A percentile compares a stretch with the other conserved stretches of the same genome.
phyloP scores from a whole-genome alignment of 2,888 invertebrate genomes.

The Rugalucina vietnamica region DNA sequence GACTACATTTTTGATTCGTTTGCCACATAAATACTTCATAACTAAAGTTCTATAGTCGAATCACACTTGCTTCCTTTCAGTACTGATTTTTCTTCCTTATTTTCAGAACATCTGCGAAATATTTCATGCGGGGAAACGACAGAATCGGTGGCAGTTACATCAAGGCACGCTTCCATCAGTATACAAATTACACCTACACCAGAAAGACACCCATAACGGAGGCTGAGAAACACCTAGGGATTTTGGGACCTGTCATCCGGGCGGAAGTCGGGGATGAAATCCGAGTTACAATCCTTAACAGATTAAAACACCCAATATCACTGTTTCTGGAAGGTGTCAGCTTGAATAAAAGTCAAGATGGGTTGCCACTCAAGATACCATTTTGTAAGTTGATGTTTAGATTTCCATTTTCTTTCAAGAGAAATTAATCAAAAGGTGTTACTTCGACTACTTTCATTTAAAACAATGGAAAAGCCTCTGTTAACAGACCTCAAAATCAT shows the following conservation, averaged over 20 bases:
- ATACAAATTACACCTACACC: conserved; percentile 60
- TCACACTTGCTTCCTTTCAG: too few relatives aligned
- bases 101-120: neutral
- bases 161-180: conserved; percentile 66
- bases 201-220: conserved; percentile 25
- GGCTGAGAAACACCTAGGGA: conserved; percentile 62
- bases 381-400: neutral
- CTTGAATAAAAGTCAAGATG: conserved; percentile 61
- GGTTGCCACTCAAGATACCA: conserved; percentile 5
- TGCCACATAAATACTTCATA: too few relatives aligned
- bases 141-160: conserved; percentile 66
- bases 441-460: too few relatives aligned
- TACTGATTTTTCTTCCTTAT: too few relatives aligned
- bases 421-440: too few relatives aligned
- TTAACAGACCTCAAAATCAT: too few relatives aligned
- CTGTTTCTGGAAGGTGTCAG: conserved; percentile 67
- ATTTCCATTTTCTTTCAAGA: too few relatives aligned
- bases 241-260: conserved; percentile 70
- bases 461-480: too few relatives aligned
- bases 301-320: conserved; percentile 66
- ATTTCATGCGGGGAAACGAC: neutral
- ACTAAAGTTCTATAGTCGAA: too few relatives aligned
- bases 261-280: conserved; percentile 72
- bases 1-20: too few relatives aligned
- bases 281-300: conserved; percentile 63